These are phyloP conservation scores for Carettochelys insculpta DNA, from an alignment of 2,113 vertebrate genomes.

Conservation along the genomic window DNA sequence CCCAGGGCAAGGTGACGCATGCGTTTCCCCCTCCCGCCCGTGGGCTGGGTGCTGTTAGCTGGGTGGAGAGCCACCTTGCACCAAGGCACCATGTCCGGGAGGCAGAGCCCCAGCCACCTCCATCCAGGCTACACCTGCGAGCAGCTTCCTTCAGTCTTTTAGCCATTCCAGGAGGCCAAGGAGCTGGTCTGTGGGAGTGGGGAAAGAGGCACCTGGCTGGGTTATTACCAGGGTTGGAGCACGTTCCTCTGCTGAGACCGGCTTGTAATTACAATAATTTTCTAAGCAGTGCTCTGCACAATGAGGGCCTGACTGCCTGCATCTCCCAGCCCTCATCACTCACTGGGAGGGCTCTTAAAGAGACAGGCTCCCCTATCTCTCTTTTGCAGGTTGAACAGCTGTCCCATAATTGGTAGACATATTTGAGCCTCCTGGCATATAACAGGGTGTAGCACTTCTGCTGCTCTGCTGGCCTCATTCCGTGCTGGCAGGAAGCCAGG, in stretches of 20 bases:
- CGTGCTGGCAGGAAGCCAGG: background rate
- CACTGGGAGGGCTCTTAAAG: conserved; percentile 71
- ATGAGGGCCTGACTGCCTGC: conserved; percentile 61
- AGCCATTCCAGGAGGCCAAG: conserved; percentile 11
- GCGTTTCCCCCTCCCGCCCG: no score
- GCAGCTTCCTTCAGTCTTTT: background rate
- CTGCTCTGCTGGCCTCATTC: background rate
- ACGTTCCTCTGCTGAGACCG: conserved; percentile 71
- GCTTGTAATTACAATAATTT: conserved; percentile 76
- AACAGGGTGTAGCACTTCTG: conserved; percentile 39
- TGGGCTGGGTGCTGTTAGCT: background rate
- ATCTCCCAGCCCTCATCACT: conserved; percentile 66
- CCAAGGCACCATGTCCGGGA: background rate
- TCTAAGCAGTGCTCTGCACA: conserved; percentile 64
- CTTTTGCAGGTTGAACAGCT: conserved; percentile 61
- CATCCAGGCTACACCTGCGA: background rate
- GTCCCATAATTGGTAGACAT: conserved; percentile 68
- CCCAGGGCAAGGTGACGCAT: background rate
- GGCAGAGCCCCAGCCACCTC: background rate
- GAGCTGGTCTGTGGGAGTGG: conserved; percentile 18
- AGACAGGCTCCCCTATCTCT: conserved; percentile 57
- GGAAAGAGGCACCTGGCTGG: conserved; percentile 68
- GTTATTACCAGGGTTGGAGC: conserved; percentile 74
- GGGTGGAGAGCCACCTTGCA: background rate
- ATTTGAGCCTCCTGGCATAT: conserved; percentile 60